Evolutionary conservation across 2,113 vertebrate genomes (phyloP).

Genomic region (Microcebus jonahi): DNA sequence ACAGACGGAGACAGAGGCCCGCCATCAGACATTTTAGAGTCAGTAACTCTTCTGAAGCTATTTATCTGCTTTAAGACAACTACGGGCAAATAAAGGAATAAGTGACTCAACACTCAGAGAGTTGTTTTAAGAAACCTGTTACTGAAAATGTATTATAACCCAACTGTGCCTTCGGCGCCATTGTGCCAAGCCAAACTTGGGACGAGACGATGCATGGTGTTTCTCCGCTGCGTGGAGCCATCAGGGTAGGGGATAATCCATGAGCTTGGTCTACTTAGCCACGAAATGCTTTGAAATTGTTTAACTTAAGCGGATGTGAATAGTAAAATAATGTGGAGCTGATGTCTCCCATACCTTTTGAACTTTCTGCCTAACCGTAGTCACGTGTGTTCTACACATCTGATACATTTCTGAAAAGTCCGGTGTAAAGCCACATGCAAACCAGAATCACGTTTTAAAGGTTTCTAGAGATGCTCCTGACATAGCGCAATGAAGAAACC

Average conservation of each 20-base stretch:
- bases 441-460: background rate
- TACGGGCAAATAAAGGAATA: background rate
- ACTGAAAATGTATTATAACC: background rate
- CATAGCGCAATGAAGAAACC: background rate
- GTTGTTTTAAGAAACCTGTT: constrained; percentile 13
- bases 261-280: background rate
- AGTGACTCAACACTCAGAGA: background rate
- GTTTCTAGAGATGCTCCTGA: background rate
- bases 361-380: background rate
- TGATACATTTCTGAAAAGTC: background rate
- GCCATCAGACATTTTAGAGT: background rate
- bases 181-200: background rate
- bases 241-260: background rate
- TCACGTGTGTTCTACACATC: background rate
- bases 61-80: constrained; percentile 17
- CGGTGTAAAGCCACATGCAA: background rate
- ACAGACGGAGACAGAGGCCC: background rate
- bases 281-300: background rate
- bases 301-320: background rate
- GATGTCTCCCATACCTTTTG: background rate
- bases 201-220: background rate
- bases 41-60: constrained; percentile 6
- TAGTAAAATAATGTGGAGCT: background rate
- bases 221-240: background rate
- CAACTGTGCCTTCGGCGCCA: background rate